phyloP scores from a whole-genome alignment of 2,888 invertebrate genomes.

The Stenurella melanura region DNA sequence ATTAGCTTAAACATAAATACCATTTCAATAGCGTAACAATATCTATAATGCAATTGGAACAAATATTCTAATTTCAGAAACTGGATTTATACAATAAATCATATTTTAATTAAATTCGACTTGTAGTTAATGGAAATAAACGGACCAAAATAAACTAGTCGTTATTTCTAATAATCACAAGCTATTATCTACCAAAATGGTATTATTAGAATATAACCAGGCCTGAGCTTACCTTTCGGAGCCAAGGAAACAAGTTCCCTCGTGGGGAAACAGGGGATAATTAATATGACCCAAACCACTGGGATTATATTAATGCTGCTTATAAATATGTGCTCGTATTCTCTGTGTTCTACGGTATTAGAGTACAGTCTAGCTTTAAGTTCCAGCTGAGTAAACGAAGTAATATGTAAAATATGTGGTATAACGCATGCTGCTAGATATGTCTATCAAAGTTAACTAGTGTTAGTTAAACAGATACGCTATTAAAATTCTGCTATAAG shows the following conservation, averaged over 20 bases:
- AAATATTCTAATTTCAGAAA: background rate
- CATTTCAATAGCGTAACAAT: background rate
- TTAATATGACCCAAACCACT: constrained; percentile 4
- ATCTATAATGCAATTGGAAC: background rate
- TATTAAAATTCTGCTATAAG: too few relatives aligned
- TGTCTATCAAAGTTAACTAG: too few relatives aligned
- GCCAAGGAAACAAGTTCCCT: constrained; percentile 3
- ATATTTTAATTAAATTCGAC: constrained; percentile 7
- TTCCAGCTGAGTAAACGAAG: background rate
- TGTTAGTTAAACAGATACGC: too few relatives aligned
- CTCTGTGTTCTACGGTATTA: background rate
- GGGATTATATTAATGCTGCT: background rate
- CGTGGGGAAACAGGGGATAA: background rate
- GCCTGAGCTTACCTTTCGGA: background rate
- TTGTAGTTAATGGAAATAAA: constrained; percentile 4
- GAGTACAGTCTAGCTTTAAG: background rate
- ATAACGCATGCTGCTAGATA: too few relatives aligned
- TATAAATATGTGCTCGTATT: background rate
- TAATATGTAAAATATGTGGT: background rate
- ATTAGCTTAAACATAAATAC: too few relatives aligned
- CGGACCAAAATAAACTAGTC: background rate
- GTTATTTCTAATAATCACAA: constrained; percentile 4
- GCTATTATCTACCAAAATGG: background rate
- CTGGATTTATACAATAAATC: background rate
- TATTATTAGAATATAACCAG: background rate